Percentiles rank a stretch among this genome's conserved stretches.
phyloP scores from a whole-genome alignment of 2,888 invertebrate genomes.

The Nesidiocoris tenuis region DNA sequence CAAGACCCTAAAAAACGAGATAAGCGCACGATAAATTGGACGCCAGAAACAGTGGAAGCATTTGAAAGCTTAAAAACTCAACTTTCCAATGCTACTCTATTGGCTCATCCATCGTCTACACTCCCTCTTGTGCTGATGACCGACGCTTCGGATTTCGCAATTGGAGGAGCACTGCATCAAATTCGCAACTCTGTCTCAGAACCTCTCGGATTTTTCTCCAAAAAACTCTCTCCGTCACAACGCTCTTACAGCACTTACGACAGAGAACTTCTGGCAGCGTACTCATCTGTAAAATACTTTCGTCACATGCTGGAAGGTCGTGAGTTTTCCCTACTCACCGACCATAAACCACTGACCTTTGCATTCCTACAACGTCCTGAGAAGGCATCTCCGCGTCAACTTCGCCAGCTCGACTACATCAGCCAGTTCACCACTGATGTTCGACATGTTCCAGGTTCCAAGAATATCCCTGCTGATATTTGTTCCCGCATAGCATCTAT shows the following conservation, averaged over 20 bases:
- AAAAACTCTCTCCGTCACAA: constrained; percentile 36
- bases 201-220: constrained; percentile 47
- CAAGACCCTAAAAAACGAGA: constrained; percentile 47
- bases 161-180: constrained; percentile 55
- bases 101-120: constrained; percentile 52
- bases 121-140: constrained; percentile 52
- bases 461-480: constrained; percentile 22
- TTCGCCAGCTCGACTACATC: constrained; percentile 40
- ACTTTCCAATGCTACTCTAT: constrained; percentile 51
- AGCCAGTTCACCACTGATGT: constrained; percentile 41
- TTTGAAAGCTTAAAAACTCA: constrained; percentile 51
- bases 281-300: constrained; percentile 42
- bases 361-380: constrained; percentile 33
- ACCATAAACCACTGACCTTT: constrained; percentile 37
- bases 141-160: constrained; percentile 54
- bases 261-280: constrained; percentile 46
- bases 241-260: constrained; percentile 43
- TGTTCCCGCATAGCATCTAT: constrained; percentile 12
- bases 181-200: background rate
- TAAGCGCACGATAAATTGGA: constrained; percentile 49
- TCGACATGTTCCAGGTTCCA: constrained; percentile 19
- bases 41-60: constrained; percentile 47
- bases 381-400: constrained; percentile 38
- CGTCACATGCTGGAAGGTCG: constrained; percentile 47
- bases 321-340: constrained; percentile 39